Evolutionary conservation across 1,140 invertebrate species (phyloP).

Genomic region (Hypothenemus hampei): DNA sequence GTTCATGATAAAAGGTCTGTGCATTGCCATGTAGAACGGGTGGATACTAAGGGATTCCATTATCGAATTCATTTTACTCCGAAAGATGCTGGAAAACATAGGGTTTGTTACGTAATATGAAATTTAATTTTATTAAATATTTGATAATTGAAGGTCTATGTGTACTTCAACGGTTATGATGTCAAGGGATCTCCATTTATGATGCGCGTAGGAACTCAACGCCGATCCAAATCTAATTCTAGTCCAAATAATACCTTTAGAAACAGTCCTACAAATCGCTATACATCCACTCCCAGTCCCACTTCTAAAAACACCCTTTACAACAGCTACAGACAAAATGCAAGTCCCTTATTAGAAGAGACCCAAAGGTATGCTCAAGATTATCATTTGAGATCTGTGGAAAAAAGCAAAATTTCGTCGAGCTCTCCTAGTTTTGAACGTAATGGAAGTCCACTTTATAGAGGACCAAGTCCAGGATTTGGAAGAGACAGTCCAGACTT

Average conservation of each 20-base stretch:
- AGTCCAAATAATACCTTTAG: conserved; percentile 38
- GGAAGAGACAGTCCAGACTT: conserved; percentile 39
- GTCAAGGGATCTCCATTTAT: conserved; percentile 87
- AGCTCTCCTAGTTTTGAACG: conserved; percentile 28
- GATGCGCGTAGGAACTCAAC: conserved; percentile 68
- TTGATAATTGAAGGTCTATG: conserved; percentile 60
- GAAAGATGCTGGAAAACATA: conserved; percentile 83
- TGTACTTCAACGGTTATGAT: conserved; percentile 93
- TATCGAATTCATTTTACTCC: conserved; percentile 89
- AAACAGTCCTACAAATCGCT: conserved; percentile 43
- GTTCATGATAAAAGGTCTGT: conserved; percentile 79
- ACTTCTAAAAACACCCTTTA: conserved; percentile 33
- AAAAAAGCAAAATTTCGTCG: conserved; percentile 44
- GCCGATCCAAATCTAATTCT: conserved; percentile 44
- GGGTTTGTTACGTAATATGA: conserved; percentile 51
- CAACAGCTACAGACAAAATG: conserved; percentile 35
- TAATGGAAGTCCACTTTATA: conserved; percentile 31
- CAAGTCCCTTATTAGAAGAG: conserved; percentile 37
- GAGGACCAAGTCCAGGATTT: conserved; percentile 32
- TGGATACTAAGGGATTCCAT: conserved; percentile 52
- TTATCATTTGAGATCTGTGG: conserved; percentile 35
- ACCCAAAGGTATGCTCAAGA: conserved; percentile 38
- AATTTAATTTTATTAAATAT: not conserved
- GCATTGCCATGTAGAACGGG: conserved; percentile 77
- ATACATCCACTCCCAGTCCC: conserved; percentile 29